Percentiles rank a stretch among this genome's conserved stretches.
Conservation (phyloP, 1,140 invertebrate genomes). For the Polypedilum vanderplanki region DNA sequence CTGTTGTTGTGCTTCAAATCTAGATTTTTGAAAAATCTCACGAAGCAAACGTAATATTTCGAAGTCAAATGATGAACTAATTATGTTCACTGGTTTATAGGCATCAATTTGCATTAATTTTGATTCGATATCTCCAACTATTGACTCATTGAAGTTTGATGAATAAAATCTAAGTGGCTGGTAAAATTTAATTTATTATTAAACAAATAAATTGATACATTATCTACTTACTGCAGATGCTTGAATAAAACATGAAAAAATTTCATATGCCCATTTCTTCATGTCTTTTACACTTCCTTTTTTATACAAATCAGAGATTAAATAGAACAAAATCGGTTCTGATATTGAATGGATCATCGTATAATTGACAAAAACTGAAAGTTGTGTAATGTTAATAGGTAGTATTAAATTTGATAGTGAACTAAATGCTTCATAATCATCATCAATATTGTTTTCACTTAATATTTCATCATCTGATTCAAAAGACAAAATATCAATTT, state of each 20-base stretch:
- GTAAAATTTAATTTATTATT: background rate
- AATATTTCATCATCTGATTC: background rate
- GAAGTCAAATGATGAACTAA: background rate
- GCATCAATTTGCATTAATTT: background rate
- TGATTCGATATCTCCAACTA: background rate
- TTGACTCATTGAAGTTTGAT: background rate
- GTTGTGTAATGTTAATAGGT: background rate
- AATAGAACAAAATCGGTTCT: conserved; percentile 71
- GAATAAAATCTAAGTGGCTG: background rate
- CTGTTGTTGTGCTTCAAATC: background rate
- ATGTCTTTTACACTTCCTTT: conserved; percentile 72
- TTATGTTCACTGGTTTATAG: background rate
- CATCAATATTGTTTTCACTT: background rate
- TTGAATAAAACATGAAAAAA: conserved; percentile 78
- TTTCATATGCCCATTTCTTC: conserved; percentile 83
- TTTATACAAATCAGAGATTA: conserved; percentile 72
- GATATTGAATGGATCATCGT: conserved; percentile 56
- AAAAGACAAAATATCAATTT: background rate
- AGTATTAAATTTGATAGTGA: background rate
- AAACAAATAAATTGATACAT: background rate
- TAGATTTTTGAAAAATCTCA: background rate
- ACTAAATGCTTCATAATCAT: background rate
- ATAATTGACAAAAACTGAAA: background rate
- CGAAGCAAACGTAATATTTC: background rate
- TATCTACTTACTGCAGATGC: conserved; percentile 55